These are phyloP conservation scores for Ormyrus labotus DNA, from an alignment of 2,888 invertebrate species.

Conservation along the genomic window DNA sequence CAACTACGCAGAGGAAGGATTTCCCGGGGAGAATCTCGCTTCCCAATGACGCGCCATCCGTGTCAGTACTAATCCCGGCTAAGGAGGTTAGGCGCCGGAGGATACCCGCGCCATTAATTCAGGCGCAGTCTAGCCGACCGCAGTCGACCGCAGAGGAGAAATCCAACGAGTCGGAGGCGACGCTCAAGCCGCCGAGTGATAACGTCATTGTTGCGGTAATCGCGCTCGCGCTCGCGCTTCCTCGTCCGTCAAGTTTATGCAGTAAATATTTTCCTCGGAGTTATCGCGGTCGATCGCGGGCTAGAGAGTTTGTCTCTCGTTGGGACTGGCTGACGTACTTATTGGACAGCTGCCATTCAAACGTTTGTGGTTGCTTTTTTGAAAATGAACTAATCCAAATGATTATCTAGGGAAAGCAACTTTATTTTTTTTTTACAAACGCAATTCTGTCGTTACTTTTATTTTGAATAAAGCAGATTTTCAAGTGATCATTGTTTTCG, in stretches of 20 bases:
- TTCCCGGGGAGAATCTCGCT: slow-evolving; percentile 65
- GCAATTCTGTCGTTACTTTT: too few relatives aligned
- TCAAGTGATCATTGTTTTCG: too few relatives aligned
- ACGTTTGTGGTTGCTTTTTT: too few relatives aligned
- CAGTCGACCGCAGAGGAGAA: slow-evolving; percentile 58
- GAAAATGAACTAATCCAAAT: too few relatives aligned
- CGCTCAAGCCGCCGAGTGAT: slow-evolving; percentile 19
- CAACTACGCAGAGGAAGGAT: slow-evolving; percentile 43
- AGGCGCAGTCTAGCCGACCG: slow-evolving; percentile 53
- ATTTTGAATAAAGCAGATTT: too few relatives aligned
- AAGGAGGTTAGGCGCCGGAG: slow-evolving; percentile 65
- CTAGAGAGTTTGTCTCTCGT: neutral
- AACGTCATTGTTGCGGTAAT: slow-evolving; percentile 52
- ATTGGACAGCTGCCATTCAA: too few relatives aligned
- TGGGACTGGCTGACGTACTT: too few relatives aligned
- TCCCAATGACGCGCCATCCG: slow-evolving; percentile 59
- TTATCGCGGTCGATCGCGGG: too few relatives aligned
- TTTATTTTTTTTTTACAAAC: too few relatives aligned
- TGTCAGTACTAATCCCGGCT: slow-evolving; percentile 68
- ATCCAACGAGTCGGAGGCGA: slow-evolving; percentile 42
- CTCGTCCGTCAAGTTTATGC: slow-evolving; percentile 26
- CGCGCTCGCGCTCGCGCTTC: slow-evolving; percentile 11
- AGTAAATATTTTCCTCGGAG: slow-evolving; percentile 11
- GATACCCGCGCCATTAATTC: slow-evolving; percentile 67
- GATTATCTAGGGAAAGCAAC: too few relatives aligned